Evolutionary conservation across 2,888 invertebrate genomes (phyloP), one percentile per base, ranked within the genome.

Genomic region (Pelosia muscerda): DNA sequence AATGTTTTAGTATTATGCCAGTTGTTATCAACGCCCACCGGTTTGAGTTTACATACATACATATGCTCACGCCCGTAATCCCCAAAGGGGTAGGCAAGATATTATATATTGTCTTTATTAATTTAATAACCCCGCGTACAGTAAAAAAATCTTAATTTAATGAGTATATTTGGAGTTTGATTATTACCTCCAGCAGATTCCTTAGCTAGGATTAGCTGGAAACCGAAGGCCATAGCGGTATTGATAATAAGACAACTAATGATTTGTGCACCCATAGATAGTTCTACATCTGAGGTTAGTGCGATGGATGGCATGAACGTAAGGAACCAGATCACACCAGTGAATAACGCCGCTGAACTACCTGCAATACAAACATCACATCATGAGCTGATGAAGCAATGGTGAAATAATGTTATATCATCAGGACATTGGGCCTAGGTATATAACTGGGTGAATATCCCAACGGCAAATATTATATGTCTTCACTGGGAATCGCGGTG

Each of bases 141-240:
- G 13, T 13, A 19, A 49, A 49, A 31, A 31, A n/a, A 49, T 49
- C n/a, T 49, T 49, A 3, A 23, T 54, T 54, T 23, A 13, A 23
- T 23, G 5, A 54, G 5, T 5, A 11, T 55, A 26, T 23, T 25
- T 25, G 25, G 2, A 25, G 15, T 25, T 15, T 0, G 5, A 28
- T 57, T 15, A 19, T 84, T 85, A 96, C 97, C 97, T 83, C 96
- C 97, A 57, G 95, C 95, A 69, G 97, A 96, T 91, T 98, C 97
- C 84, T 95, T 96, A 84, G 96, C 96, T 15, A 97, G 89, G 57
- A 98, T 95, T 11, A 98, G 89, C 85, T 97, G 96, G 69, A 97
- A 96, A 2, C 97, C 98, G 80, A 96, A 97, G 0, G 97, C 96
- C 97, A 98, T 97, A 4, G 97, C 98, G 0, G 97, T 96, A 86